Percentiles rank a stretch among this genome's conserved stretches.
Conservation (phyloP, 2,113 vertebrate genomes). For the Nerophis ophidion region DNA sequence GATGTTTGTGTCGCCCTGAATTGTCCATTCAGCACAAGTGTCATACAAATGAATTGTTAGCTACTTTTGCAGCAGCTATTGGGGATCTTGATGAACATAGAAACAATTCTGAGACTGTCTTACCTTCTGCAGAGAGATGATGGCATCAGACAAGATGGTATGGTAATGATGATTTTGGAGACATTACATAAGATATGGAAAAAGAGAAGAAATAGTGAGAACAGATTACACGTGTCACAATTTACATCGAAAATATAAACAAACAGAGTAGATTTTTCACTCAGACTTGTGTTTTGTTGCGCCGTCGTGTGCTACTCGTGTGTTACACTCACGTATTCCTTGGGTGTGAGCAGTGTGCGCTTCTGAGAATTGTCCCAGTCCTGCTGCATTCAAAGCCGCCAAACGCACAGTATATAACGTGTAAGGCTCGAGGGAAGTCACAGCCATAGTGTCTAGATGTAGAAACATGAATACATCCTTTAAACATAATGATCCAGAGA, state of each 20-base stretch:
- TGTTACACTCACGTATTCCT: conserved; percentile 58
- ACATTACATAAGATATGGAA: conserved; percentile 16
- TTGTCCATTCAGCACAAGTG: too few relatives aligned
- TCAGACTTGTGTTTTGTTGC: not conserved
- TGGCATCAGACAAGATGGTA: conserved; percentile 25
- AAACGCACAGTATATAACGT: conserved; percentile 59
- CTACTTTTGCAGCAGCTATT: too few relatives aligned
- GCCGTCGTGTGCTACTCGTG: not conserved
- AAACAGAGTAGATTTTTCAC: not conserved
- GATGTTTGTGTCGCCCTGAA: too few relatives aligned
- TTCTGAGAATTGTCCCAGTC: conserved; percentile 58
- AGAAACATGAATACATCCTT: conserved; percentile 3
- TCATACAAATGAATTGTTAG: too few relatives aligned
- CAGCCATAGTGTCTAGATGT: conserved; percentile 36
- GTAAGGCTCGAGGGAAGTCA: conserved; percentile 56
- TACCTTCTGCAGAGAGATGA: conserved; percentile 57
- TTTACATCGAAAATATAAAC: not conserved
- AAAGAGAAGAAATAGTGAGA: conserved; percentile 23
- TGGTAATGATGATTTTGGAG: conserved; percentile 20
- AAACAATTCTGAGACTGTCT: conserved; percentile 6
- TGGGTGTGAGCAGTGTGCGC: conserved; percentile 35
- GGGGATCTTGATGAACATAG: too few relatives aligned
- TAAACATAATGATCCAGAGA: too few relatives aligned
- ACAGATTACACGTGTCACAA: conserved; percentile 4
- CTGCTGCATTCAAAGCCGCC: conserved; percentile 61